Conservation (phyloP, 2,888 invertebrate genomes). For the Anaspis maculata region DNA sequence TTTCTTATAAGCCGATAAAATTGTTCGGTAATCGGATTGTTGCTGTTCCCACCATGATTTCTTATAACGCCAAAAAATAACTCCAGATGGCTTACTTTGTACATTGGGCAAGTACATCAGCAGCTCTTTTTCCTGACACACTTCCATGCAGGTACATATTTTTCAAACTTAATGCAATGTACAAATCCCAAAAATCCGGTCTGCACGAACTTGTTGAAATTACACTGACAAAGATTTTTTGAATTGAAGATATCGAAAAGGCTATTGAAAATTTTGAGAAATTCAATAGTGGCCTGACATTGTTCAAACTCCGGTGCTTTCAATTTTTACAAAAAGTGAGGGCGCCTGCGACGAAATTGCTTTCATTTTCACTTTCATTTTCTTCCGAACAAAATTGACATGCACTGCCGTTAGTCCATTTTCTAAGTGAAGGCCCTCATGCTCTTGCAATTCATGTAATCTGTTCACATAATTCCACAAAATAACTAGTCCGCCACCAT, state of each 20-base stretch:
- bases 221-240: background rate
- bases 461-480: slow-evolving; percentile 9
- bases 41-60: slow-evolving; percentile 17
- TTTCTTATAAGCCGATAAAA: slow-evolving; percentile 17
- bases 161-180: slow-evolving; percentile 6
- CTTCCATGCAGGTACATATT: slow-evolving; percentile 5
- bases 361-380: slow-evolving; percentile 9
- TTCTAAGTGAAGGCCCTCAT: slow-evolving; percentile 8
- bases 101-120: slow-evolving; percentile 14
- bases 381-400: slow-evolving; percentile 7
- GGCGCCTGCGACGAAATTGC: slow-evolving; percentile 5
- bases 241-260: slow-evolving; percentile 6
- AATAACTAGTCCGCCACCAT: slow-evolving; percentile 7
- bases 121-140: slow-evolving; percentile 8
- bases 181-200: slow-evolving; percentile 14
- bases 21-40: slow-evolving; percentile 17
- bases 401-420: slow-evolving; percentile 9
- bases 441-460: slow-evolving; percentile 8
- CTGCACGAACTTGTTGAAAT: background rate
- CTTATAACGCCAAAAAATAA: slow-evolving; percentile 15
- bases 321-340: slow-evolving; percentile 1
- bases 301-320: slow-evolving; percentile 3
- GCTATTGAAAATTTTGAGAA: slow-evolving; percentile 5
- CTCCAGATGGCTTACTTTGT: slow-evolving; percentile 14
- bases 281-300: slow-evolving; percentile 1